Evolutionary conservation across 2,888 invertebrate genomes (phyloP), one percentile per base, ranked within the genome.

Genomic region (Troides helena): DNA sequence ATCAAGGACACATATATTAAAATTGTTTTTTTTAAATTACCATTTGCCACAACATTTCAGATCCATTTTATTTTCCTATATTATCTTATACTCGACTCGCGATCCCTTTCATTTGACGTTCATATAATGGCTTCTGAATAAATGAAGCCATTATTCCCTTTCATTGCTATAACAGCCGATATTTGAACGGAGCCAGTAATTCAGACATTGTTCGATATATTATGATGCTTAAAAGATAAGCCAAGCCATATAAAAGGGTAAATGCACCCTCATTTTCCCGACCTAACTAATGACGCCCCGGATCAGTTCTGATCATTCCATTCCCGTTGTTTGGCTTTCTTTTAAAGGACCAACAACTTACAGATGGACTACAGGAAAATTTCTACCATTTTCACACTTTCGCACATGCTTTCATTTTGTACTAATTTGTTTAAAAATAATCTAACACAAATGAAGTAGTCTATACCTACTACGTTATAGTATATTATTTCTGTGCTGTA

Each of bases 141-240:
- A 70, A 70, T 70, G 70, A 66, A 63, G 67, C 66, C 46, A 70
- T 70, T 70, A 70, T 60, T 67, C 63, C 66, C 67, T 70, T 70
- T 67, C 70, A 70, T 63, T 63, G 70, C 53, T 60, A 66, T 66
- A 68, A 68, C 59, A 56, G 62, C 67, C 70, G 63, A 57, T 69
- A 66, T 69, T 69, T 69, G 70, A 67, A 67, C 66, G 36, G 58
- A 56, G 63, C 59, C 62, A 59, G 67, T 70, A 67, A 70, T 70
- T 67, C 70, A 70, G 70, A 70, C 70, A 70, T 70, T 70, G 66
- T 70, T 58, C 70, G 70, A 70, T 70, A 67, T 70, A 70, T 70
- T 70, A 70, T 70, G 63, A 70, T 67, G 67, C 70, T 70, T 70
- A 70, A 69, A 69, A 70, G 70, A 70, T 70, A 70, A 70, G 70